Conservation (phyloP, 2,888 invertebrate species). For the Microdon myrmicae region DNA sequence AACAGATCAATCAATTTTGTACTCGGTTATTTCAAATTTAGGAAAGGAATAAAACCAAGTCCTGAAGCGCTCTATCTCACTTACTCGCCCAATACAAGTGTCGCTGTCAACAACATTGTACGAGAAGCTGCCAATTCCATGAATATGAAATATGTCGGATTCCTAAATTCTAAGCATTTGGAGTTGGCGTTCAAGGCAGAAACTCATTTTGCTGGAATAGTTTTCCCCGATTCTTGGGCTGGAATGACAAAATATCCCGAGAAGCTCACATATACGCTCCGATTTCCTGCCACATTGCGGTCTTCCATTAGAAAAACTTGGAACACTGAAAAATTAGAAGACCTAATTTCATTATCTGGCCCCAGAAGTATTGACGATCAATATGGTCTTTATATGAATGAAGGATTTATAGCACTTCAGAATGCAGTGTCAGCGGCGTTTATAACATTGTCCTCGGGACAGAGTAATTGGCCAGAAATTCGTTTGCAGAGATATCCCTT, state of each 20-base stretch:
- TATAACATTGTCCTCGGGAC: slow-evolving; percentile 53
- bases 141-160: slow-evolving; percentile 39
- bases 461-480: slow-evolving; percentile 55
- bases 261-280: slow-evolving; percentile 69
- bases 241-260: slow-evolving; percentile 65
- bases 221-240: slow-evolving; percentile 69
- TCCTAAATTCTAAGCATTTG: slow-evolving; percentile 47
- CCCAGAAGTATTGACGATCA: slow-evolving; percentile 70
- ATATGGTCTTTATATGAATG: slow-evolving; percentile 69
- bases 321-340: slow-evolving; percentile 77
- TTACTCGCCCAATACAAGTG: slow-evolving; percentile 68
- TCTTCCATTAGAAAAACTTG: slow-evolving; percentile 65
- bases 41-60: neutral
- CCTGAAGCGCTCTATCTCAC: too few relatives aligned
- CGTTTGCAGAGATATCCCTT: slow-evolving; percentile 75
- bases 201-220: slow-evolving; percentile 69
- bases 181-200: slow-evolving; percentile 33
- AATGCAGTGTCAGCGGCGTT: slow-evolving; percentile 69
- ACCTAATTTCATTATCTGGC: slow-evolving; percentile 72
- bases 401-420: slow-evolving; percentile 77
- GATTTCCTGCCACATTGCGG: slow-evolving; percentile 76
- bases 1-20: too few relatives aligned
- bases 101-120: slow-evolving; percentile 65
- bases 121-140: slow-evolving; percentile 54
- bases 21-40: neutral